Evolutionary conservation across 2,797 vertebrate genomes (phyloP).

Genomic region (Pitangus sulphuratus): DNA sequence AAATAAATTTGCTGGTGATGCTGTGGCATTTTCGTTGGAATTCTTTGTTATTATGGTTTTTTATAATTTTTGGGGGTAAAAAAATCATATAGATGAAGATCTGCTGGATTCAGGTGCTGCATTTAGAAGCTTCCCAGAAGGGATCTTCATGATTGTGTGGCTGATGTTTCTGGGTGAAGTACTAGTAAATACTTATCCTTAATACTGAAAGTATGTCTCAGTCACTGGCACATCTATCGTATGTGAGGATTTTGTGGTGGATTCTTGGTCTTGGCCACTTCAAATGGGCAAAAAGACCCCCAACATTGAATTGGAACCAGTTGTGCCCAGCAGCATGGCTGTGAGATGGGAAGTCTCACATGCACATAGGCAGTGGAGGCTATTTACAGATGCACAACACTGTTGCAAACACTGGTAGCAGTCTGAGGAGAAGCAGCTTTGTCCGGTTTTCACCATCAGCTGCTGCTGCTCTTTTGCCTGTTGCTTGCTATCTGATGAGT

Average conservation of each 20-base stretch:
- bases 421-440: not conserved
- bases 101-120: not conserved
- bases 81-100: not conserved
- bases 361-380: not conserved
- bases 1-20: not conserved
- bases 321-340: not conserved
- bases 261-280: not conserved
- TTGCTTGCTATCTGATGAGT: not conserved
- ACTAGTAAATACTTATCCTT: not conserved
- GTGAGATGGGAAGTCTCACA: not conserved
- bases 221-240: not conserved
- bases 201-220: not conserved
- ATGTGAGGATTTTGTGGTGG: not conserved
- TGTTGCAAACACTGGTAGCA: not conserved
- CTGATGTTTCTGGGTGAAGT: not conserved
- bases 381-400: not conserved
- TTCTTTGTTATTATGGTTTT: not conserved
- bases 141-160: not conserved
- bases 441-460: not conserved
- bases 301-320: not conserved
- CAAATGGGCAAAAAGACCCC: fast-evolving
- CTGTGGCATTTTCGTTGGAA: not conserved
- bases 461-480: not conserved
- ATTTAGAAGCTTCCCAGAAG: not conserved
- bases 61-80: not conserved